Evolutionary conservation across 2,888 invertebrate genomes (phyloP).

Genomic region (Acleris emargana): DNA sequence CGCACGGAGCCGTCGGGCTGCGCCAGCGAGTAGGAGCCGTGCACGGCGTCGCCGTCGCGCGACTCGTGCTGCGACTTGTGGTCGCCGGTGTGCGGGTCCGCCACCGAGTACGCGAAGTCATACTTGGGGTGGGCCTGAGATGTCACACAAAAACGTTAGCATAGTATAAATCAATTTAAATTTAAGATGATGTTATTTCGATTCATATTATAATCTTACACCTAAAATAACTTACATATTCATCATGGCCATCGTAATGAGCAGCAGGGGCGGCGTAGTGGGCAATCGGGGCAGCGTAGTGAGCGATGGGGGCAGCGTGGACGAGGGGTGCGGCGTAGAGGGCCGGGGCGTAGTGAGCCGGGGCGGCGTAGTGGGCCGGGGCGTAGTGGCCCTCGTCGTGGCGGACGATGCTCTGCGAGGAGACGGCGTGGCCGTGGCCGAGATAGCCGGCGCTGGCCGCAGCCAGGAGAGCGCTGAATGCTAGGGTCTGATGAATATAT

Average conservation of each 20-base stretch:
- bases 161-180: no score
- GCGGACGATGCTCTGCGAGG: slow-evolving; percentile 65
- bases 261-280: slow-evolving; percentile 42
- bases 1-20: slow-evolving; percentile 82
- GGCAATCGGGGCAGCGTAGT: slow-evolving; percentile 43
- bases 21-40: slow-evolving; percentile 84
- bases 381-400: slow-evolving; percentile 61
- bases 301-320: slow-evolving; percentile 47
- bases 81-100: slow-evolving; percentile 83
- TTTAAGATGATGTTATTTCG: background rate
- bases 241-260: slow-evolving; percentile 47
- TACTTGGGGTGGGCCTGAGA: slow-evolving; percentile 68
- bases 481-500: slow-evolving; percentile 62
- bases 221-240: slow-evolving; percentile 44
- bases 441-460: slow-evolving; percentile 74
- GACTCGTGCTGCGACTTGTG: slow-evolving; percentile 81
- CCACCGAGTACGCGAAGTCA: slow-evolving; percentile 79
- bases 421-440: slow-evolving; percentile 60
- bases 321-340: slow-evolving; percentile 37
- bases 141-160: background rate
- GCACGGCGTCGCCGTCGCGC: slow-evolving; percentile 81
- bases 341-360: slow-evolving; percentile 46
- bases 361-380: slow-evolving; percentile 43
- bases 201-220: background rate
- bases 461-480: slow-evolving; percentile 66